Base-by-base conservation (phyloP, 1,140 invertebrate species). In the Euura lappo region DNA sequence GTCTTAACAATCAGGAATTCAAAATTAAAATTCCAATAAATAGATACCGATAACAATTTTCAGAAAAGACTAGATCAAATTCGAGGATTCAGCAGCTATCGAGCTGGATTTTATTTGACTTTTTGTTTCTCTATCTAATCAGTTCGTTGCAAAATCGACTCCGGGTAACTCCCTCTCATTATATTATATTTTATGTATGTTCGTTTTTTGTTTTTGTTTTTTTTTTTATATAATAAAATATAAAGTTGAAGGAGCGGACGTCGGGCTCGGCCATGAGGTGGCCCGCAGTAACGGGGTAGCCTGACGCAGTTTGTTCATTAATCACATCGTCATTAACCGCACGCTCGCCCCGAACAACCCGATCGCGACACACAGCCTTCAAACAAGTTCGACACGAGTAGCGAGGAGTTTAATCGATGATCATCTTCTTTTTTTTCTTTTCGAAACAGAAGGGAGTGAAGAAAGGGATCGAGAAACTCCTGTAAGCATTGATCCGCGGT, bases 211-310 rank as follows among this genome's bases (percentile, higher is more conserved):
- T 28, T 28, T 28, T 28, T 28, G 28, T 28, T 28, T 0, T 28
- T 28, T 28, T 28, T 28, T 28, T n/a, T n/a, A n/a, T 68, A 7
- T 44, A 4, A 6, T 5, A 68, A 68, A 68, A 68, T 44, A 68
- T 68, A 42, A 68, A 4, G 44, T 71, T 44, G 67, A 76, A 77
- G 79, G 80, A 84, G 83, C 84, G 78, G 81, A 81, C 75, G 79
- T 74, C 82, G 81, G 79, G 83, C 83, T 79, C 72, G 79, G 80
- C 83, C 78, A 76, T 77, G 81, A 81, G 85, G 85, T 87, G 84
- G 86, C 83, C 83, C 84, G 86, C 85, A 85, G 81, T 87, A 85
- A 86, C 85, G 84, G 82, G 84, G 85, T 85, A 80, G 85, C 86
- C 85, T 86, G 85, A 86, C 84, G 85, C 86, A 83, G 79, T 75